phyloP scores from a whole-genome alignment of 2,113 vertebrate genomes.

The Centropus bengalensis region DNA sequence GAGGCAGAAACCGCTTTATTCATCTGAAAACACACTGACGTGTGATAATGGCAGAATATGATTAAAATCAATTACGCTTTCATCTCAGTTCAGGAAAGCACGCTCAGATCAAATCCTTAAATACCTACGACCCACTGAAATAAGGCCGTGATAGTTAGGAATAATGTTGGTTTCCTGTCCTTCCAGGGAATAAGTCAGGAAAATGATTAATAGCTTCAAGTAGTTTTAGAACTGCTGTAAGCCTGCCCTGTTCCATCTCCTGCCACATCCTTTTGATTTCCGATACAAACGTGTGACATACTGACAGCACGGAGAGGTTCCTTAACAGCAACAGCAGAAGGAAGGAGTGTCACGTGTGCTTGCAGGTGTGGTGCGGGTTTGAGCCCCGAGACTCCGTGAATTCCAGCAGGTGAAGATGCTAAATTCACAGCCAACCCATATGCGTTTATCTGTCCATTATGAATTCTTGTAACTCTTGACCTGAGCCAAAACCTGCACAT shows the following conservation, averaged over 20 bases:
- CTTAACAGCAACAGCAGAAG: neutral
- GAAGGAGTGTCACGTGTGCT: neutral
- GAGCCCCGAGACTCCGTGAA: neutral
- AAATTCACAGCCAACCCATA: neutral
- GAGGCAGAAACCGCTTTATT: slow-evolving; percentile 2
- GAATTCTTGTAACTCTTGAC: neutral
- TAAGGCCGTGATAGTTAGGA: neutral
- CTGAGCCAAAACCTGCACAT: neutral
- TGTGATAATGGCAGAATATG: neutral
- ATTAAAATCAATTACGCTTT: slow-evolving; percentile 13
- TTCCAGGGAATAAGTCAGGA: neutral
- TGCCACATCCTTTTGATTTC: neutral
- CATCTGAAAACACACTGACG: neutral
- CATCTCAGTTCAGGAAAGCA: neutral
- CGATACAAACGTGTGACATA: neutral
- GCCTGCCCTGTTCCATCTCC: neutral
- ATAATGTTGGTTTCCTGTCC: neutral
- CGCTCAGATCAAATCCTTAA: neutral
- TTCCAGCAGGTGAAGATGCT: neutral
- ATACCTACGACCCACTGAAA: neutral
- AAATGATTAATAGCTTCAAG: neutral
- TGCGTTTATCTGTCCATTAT: neutral
- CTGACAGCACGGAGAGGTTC: neutral
- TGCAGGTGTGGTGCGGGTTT: neutral
- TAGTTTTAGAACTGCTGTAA: neutral